Percentiles rank a stretch among this genome's conserved stretches.
Conservation (phyloP, 2,888 invertebrate species). For the Diabrotica balteata region DNA sequence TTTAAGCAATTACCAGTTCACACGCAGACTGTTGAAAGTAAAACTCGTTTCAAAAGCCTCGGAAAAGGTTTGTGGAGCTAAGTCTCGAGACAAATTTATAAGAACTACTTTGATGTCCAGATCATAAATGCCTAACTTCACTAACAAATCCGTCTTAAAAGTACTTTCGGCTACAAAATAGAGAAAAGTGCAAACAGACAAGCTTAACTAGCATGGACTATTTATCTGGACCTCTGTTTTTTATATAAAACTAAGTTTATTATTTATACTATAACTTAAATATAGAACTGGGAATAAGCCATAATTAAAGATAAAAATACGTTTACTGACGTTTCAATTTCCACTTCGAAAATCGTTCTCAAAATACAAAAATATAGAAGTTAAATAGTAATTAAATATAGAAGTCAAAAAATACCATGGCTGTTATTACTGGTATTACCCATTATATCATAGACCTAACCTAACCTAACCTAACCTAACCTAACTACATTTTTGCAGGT, state of each 20-base stretch:
- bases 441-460: neutral
- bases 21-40: neutral
- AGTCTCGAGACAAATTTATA: constrained; percentile 6
- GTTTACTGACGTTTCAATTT: too few species aligned
- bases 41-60: constrained; percentile 4
- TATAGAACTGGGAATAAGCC: too few species aligned
- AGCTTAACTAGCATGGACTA: constrained; percentile 4
- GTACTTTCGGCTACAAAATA: constrained; percentile 5
- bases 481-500: constrained; percentile 2
- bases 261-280: constrained; percentile 9
- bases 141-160: neutral
- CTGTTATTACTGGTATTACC: neutral
- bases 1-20: too few species aligned
- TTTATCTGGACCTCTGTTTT: neutral
- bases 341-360: too few species aligned
- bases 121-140: neutral
- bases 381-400: too few species aligned
- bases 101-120: constrained; percentile 5
- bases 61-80: constrained; percentile 8
- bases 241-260: constrained; percentile 6
- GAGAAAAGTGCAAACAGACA: neutral
- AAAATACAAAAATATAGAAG: too few species aligned
- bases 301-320: too few species aligned
- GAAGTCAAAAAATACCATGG: too few species aligned
- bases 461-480: too few species aligned